Base-by-base conservation (phyloP, 1,140 invertebrate genomes). In the Branchinecta lynchi region DNA sequence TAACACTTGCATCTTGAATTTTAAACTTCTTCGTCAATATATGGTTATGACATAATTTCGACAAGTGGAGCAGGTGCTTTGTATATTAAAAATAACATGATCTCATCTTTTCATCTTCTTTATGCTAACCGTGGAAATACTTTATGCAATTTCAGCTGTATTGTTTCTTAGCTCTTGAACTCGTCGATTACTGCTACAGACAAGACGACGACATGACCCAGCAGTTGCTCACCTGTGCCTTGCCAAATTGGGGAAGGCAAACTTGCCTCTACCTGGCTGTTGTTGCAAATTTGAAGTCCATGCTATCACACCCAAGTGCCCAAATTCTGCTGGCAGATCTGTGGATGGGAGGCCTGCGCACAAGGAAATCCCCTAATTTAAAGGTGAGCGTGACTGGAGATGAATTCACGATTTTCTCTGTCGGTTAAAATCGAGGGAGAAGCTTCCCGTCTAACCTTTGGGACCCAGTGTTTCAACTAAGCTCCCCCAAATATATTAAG, bases 291-390 rank as follows among this genome's bases (percentile, higher is more conserved):
- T 93, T 97, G 80, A 84, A 92, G 46, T 88, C 90, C 8, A 83
- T 98, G 66, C 79, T 98, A 15, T 93, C 94, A 0, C 95, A 98
- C 81, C 90, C 94, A 0, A 96, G 94, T 77, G 96, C 93, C 73
- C 96, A 99, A 84, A 93, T 96, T 51, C 90, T 99, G 68, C 81
- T 99, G 9, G 94, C 94, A 32, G 96, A 99, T 81, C 83, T 98
- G 43, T 99, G 96, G 96, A 96, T 98, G 89, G 96, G 96, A 10
- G 96, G 95, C 0, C 82, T 99, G 15, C 83, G 94, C 65, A 96
- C 94, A 67, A 84, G 94, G 73, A 96, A 94, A 80, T 94, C 93
- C 78, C 92, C 92, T 12, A 94, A 92, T 78, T 79, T 95, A 6
- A 96, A 96, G 85, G 93, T 95, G 78, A 74, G 68, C 32, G 2